Base-by-base conservation (phyloP, 2,797 vertebrate genomes). In the Sebastes diaconus region DNA sequence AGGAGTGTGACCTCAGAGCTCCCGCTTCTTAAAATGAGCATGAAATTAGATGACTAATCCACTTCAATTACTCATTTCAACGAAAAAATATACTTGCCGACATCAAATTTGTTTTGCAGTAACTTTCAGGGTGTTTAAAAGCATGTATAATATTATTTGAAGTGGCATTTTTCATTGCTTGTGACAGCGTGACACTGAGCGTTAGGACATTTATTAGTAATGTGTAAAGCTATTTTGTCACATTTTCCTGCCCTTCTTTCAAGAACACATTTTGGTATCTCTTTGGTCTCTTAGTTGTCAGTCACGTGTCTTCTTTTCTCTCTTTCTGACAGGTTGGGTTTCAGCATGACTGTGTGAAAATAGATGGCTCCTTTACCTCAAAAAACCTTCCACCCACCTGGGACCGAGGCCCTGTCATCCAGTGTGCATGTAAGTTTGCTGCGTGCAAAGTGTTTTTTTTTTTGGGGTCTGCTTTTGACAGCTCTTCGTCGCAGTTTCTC, bases 341-440 rank as follows among this genome's bases (percentile, higher is more conserved):
- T 94, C 81, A 89, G 91, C 0, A 5, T 94, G 63, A 88, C 88
- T 93, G 66, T 97, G 95, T 95, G 92, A 73, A 90, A 95, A 1
- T 87, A 89, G 81, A 89, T 94, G 87, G 88, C 91, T 80, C 87
- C 11, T 75, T 94, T 34, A 94, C 86, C 46, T 89, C 87, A 4
- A 90, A 95, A 79, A 97, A 93, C 68, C 91, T 97, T 77, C 92
- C 96, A 54, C 94, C 89, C 4, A 95, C 91, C 81, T 97, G 97
- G 96, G 92, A 89, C 95, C 96, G 94, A 87, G 95, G 58, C 57
- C n/a, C 32, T 34, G 63, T 61, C 82, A 77, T 79, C 36, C 65
- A 50, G 24, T 18, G n/a, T 64, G 14, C 61, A 42, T 73, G 67
- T 52, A 67, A 75, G 27, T 68, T 61, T 68, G 39, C 72, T 66